phyloP scores from a whole-genome alignment of 2,888 invertebrate genomes.

The Laspeyria flexula region DNA sequence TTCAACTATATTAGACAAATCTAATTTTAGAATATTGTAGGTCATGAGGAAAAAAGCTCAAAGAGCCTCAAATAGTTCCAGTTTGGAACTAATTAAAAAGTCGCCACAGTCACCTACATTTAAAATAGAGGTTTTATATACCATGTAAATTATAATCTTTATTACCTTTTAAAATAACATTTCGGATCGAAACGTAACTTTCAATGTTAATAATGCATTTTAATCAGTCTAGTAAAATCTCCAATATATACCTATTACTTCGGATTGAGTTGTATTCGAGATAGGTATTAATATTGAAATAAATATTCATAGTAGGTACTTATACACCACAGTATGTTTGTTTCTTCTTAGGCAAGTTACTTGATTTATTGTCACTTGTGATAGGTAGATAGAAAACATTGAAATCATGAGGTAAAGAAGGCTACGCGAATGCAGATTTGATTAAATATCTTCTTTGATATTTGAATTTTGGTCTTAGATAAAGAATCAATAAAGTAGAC shows the following conservation, averaged over 20 bases:
- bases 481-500: too few relatives aligned
- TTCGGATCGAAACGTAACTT: slow-evolving; percentile 2
- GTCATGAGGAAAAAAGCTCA: not conserved
- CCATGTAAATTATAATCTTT: slow-evolving; percentile 11
- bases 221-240: not conserved
- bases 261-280: not conserved
- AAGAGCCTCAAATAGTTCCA: not conserved
- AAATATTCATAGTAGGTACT: not conserved
- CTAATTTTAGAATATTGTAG: too few relatives aligned
- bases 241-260: not conserved
- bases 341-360: too few relatives aligned
- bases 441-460: too few relatives aligned
- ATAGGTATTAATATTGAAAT: not conserved
- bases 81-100: not conserved
- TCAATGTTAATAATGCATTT: slow-evolving; percentile 1
- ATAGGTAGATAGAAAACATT: too few relatives aligned
- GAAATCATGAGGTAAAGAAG: too few relatives aligned
- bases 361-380: too few relatives aligned
- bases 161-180: slow-evolving; percentile 22
- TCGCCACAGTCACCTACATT: not conserved
- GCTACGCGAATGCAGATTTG: too few relatives aligned
- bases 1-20: too few relatives aligned
- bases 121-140: not conserved
- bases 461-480: too few relatives aligned
- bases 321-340: too few relatives aligned